Conservation (phyloP, 2,113 vertebrate genomes). For the Notiomystis cincta region DNA sequence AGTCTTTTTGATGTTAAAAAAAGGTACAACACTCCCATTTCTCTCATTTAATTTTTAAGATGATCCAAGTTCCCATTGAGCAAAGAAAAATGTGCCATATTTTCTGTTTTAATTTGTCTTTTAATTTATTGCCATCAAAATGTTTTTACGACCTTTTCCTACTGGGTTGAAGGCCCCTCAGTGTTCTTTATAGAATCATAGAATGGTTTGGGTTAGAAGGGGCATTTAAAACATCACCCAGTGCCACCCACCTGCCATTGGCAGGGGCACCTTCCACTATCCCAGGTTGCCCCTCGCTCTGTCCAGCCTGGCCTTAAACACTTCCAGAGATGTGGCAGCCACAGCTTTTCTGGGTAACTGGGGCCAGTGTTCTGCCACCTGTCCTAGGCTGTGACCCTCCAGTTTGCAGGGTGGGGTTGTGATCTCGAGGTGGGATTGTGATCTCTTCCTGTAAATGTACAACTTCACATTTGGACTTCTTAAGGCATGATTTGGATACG, state of each 20-base stretch:
- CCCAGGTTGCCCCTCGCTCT: background rate
- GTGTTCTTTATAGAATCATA: background rate
- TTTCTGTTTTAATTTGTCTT: background rate
- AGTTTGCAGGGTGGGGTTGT: background rate
- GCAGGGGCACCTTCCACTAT: background rate
- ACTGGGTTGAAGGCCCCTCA: background rate
- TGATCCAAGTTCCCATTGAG: fast-evolving
- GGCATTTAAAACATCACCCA: background rate
- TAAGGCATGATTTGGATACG: fast-evolving
- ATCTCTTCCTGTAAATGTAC: background rate
- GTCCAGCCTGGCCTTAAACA: background rate
- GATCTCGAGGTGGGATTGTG: background rate
- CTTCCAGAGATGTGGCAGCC: background rate
- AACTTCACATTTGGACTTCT: fast-evolving
- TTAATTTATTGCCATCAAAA: background rate
- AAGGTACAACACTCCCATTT: background rate
- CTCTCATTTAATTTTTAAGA: background rate
- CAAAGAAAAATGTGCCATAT: background rate
- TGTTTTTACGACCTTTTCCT: background rate
- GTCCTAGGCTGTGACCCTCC: background rate
- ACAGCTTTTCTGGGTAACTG: background rate
- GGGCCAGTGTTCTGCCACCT: background rate
- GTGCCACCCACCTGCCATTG: background rate
- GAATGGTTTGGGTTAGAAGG: background rate
- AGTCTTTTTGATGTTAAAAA: background rate